A percentile compares a stretch with the other conserved stretches of the same genome.
Evolutionary conservation across 2,888 invertebrate species (phyloP).

Genomic region (Zaprionus obscuricornis): DNA sequence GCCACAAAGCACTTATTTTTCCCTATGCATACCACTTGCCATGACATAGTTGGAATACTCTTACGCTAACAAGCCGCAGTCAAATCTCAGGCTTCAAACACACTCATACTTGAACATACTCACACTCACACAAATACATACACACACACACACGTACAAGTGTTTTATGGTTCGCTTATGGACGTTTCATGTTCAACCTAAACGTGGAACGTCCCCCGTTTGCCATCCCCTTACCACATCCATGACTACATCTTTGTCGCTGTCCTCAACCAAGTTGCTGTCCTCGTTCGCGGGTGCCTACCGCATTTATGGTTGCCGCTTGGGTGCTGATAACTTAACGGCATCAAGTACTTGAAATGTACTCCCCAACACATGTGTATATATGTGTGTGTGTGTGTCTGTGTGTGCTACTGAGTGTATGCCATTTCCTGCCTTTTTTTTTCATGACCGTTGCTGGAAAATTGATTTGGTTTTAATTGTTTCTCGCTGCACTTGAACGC

Average conservation of each 20-base stretch:
- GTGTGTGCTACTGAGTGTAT: constrained; percentile 1
- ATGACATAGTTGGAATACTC: no score
- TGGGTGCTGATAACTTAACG: constrained; percentile 56
- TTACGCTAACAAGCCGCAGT: constrained; percentile 1
- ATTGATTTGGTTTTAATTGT: constrained; percentile 64
- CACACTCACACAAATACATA: neutral
- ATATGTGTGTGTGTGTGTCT: neutral
- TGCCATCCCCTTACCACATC: neutral
- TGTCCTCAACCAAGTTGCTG: neutral
- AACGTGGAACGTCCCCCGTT: constrained; percentile 20
- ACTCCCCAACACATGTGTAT: constrained; percentile 27
- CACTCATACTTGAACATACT: neutral
- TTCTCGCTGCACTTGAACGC: constrained; percentile 61
- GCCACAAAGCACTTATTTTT: no score
- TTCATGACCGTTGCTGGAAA: constrained; percentile 49
- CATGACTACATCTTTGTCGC: no score
- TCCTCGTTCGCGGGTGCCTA: constrained; percentile 16
- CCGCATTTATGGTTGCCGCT: constrained; percentile 58
- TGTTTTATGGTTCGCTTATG: constrained; percentile 56
- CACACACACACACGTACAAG: constrained; percentile 28
- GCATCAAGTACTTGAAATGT: constrained; percentile 50
- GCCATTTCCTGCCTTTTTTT: constrained; percentile 43
- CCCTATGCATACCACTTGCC: no score
- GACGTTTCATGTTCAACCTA: constrained; percentile 50
- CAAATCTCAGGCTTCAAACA: constrained; percentile 26